Conservation (phyloP, 1,140 invertebrate genomes). For the Drosophila elegans region DNA sequence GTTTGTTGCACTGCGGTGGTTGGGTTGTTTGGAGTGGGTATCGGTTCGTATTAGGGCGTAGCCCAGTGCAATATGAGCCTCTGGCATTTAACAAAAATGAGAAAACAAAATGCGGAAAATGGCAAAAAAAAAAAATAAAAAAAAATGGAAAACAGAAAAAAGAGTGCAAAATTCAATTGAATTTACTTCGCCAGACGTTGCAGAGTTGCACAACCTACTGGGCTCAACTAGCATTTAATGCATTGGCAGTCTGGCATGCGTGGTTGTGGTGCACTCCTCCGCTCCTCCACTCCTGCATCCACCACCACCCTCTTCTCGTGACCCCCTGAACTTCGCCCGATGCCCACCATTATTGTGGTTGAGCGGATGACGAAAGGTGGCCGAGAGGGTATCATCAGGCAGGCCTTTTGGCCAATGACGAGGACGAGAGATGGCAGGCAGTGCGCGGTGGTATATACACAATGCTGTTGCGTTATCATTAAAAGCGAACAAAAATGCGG, state of each 20-base stretch:
- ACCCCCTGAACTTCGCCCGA: conserved; percentile 19
- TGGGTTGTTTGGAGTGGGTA: conserved; percentile 1
- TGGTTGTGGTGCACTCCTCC: conserved; percentile 13
- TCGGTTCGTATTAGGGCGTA: conserved; percentile 54
- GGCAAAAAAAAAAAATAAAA: conserved; percentile 35
- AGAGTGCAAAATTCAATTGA: conserved; percentile 79
- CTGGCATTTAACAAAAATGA: conserved; percentile 70
- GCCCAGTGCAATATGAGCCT: conserved; percentile 70
- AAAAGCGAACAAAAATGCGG: conserved; percentile 74
- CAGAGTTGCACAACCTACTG: conserved; percentile 38
- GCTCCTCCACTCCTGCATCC: neutral
- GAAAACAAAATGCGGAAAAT: conserved; percentile 22
- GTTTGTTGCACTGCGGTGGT: conserved; percentile 27
- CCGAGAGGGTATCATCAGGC: conserved; percentile 23
- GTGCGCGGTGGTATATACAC: conserved; percentile 41
- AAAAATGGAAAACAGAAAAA: conserved; percentile 40
- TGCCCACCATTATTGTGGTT: conserved; percentile 29
- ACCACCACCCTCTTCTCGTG: conserved; percentile 3
- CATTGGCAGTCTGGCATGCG: conserved; percentile 55
- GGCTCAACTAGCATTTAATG: conserved; percentile 67
- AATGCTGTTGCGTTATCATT: conserved; percentile 76
- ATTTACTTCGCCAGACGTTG: conserved; percentile 75
- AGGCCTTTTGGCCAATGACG: conserved; percentile 15
- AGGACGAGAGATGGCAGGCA: neutral
- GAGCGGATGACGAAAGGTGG: conserved; percentile 51